Conservation (phyloP, 2,113 vertebrate genomes). For the Calypte anna region DNA sequence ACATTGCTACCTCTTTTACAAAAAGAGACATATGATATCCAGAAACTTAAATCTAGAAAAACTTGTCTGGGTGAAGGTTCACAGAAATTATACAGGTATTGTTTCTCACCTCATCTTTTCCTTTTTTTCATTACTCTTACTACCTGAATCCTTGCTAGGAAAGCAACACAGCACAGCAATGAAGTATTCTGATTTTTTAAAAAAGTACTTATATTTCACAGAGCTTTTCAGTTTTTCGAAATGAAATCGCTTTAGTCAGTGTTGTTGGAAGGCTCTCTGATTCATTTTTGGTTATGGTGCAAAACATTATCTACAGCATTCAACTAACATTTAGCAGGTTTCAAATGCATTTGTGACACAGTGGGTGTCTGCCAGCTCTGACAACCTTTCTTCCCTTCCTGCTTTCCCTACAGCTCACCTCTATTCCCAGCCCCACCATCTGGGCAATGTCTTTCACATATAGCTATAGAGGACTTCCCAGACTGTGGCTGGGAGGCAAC, state of each 20-base stretch:
- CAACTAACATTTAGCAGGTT: background rate
- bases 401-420: background rate
- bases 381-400: background rate
- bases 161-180: background rate
- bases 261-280: background rate
- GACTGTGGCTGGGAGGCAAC: background rate
- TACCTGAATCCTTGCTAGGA: background rate
- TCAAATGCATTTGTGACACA: background rate
- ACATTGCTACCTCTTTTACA: background rate
- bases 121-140: background rate
- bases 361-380: background rate
- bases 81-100: background rate
- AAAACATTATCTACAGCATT: background rate
- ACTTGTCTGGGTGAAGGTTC: background rate
- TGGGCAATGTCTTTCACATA: background rate
- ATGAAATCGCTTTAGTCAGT: background rate
- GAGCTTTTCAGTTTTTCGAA: background rate
- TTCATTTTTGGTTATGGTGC: background rate
- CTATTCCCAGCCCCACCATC: background rate
- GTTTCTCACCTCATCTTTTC: background rate
- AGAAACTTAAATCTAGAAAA: background rate
- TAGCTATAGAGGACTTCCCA: background rate
- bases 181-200: background rate
- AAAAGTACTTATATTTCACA: background rate
- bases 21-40: background rate